Evolutionary conservation across 2,888 invertebrate species (phyloP).

Genomic region (Galeopsomyia nigrocyanea): DNA sequence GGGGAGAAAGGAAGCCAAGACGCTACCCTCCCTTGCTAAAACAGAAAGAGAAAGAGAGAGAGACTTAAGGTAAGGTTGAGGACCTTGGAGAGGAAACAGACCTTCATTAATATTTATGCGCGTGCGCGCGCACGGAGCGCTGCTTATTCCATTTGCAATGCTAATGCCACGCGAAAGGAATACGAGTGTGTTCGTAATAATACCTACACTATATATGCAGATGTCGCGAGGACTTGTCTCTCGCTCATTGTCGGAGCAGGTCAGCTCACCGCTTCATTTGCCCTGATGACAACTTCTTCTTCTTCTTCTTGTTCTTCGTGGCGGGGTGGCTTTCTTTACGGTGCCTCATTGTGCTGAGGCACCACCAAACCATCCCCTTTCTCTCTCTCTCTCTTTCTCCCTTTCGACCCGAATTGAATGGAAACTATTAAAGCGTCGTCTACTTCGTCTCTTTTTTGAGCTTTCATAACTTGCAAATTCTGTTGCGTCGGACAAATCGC

Average conservation of each 20-base stretch:
- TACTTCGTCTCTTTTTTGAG: not conserved
- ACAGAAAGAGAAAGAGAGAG: conserved; percentile 31
- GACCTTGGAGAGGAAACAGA: conserved; percentile 59
- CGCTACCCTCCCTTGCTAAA: too few species aligned
- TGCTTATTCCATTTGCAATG: conserved; percentile 64
- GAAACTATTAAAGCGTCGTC: conserved; percentile 14
- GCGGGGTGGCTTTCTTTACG: too few species aligned
- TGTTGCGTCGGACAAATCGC: not conserved
- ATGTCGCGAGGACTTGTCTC: conserved; percentile 36
- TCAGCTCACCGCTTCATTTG: conserved; percentile 23
- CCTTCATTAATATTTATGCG: conserved; percentile 63
- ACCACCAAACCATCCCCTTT: too few species aligned
- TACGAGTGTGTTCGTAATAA: conserved; percentile 55
- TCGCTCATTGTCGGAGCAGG: conserved; percentile 2
- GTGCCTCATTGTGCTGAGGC: too few species aligned
- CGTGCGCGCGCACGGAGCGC: conserved; percentile 37
- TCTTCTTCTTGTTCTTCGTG: not conserved
- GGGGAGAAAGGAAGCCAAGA: too few species aligned
- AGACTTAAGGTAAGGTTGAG: conserved; percentile 50
- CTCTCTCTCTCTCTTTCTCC: not conserved
- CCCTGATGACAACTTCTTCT: not conserved
- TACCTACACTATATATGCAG: conserved; percentile 53
- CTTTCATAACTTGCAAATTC: conserved; percentile 30
- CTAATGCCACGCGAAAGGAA: conserved; percentile 56
- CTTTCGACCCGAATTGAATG: conserved; percentile 19